Base-by-base conservation (phyloP, 2,797 vertebrate genomes). In the Fundulus diaphanus region DNA sequence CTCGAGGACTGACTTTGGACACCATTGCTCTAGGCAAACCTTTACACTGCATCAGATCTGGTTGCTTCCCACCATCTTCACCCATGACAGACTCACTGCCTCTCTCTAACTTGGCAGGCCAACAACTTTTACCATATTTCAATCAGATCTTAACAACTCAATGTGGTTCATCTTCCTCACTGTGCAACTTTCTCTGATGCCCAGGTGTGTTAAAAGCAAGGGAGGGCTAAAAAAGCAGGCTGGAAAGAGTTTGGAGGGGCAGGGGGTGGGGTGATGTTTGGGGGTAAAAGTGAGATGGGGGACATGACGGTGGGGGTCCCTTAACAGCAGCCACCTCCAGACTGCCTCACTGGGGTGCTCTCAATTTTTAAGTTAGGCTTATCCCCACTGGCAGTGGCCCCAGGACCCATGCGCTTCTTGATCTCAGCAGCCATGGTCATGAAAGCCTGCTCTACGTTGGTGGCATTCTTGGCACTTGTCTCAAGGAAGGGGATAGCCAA, bases 351-450 rank as follows among this genome's bases (percentile, higher is more conserved):
- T 20, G 97, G 97, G 94, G 97, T 98, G 96, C 97, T 98, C 95
- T 98, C 96, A 92, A 99, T 98, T 94, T 98, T 99, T 87, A 99
- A 96, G 84, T 98, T 98, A 89, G 97, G 97, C 91, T 99, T 99
- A 91, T 98, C 98, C 0, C 95, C 94, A 16, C 97, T 96, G 80
- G 97, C 94, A 51, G 97, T 97, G 70, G 97, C 97, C 85, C 98
- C 97, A 12, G 98, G 97, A 33, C 97, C 98, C 97, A 98, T 99
- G 90, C 97, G 94, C 94, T 97, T 99, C 96, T 99, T 98, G 91
- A 99, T 99, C 96, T 99, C 97, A 0, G 98, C 98, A 67, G 98
- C 98, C 98, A 99, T 99, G 83, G 98, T 99, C 97, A 99, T 99
- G 96, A 99, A 99, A 93, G 98, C 97, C 93, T 99, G 98, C 94